Percentiles rank a stretch among this genome's conserved stretches.
Evolutionary conservation across 2,113 vertebrate genomes (phyloP).

Genomic region (Carassius gibelio): DNA sequence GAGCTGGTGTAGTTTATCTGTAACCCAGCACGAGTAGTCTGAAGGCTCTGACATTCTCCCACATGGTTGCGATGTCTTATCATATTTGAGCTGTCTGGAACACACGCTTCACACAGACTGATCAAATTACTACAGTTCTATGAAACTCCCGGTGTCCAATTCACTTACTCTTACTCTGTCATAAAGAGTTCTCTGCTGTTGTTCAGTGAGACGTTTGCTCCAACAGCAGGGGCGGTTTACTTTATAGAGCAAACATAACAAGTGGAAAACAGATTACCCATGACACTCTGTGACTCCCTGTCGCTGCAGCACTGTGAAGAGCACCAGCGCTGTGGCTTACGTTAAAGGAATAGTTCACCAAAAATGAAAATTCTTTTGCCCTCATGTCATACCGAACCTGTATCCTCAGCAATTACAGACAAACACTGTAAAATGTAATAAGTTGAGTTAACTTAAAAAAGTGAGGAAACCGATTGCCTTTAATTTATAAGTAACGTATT

Average conservation of each 20-base stretch:
- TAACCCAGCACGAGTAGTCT: conserved; percentile 6
- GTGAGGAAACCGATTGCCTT: too few species aligned
- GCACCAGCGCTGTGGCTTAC: background rate
- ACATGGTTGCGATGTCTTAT: conserved; percentile 30
- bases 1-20: background rate
- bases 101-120: conserved; percentile 39
- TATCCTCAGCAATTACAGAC: too few species aligned
- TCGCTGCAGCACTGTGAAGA: background rate
- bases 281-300: conserved; percentile 3
- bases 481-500: too few species aligned
- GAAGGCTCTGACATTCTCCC: conserved; percentile 36
- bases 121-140: conserved; percentile 42
- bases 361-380: too few species aligned
- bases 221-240: conserved; percentile 15
- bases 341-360: background rate
- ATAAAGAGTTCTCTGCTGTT: background rate
- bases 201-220: conserved; percentile 5
- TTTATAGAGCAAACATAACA: conserved; percentile 21
- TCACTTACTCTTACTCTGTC: conserved; percentile 28
- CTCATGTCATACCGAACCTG: too few species aligned
- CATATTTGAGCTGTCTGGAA: conserved; percentile 46
- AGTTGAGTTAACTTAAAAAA: too few species aligned
- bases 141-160: conserved; percentile 19
- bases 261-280: background rate
- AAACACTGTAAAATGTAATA: too few species aligned